Evolutionary conservation across 2,113 vertebrate species (phyloP).

Genomic region (Saimiri boliviensis): DNA sequence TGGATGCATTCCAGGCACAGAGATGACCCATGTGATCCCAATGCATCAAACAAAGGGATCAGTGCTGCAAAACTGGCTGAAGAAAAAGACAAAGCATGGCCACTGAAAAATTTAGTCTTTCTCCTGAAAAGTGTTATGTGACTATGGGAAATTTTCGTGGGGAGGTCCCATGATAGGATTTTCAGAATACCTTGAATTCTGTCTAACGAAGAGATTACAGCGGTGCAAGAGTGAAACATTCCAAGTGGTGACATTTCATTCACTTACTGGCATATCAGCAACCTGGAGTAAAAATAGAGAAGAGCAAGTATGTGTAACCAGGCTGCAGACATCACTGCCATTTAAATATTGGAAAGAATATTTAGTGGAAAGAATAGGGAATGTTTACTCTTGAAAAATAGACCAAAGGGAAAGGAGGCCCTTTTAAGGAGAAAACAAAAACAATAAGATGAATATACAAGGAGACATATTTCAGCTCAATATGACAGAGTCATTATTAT

Average conservation of each 20-base stretch:
- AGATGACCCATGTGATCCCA: no score
- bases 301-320: background rate
- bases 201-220: background rate
- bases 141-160: background rate
- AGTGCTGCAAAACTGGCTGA: background rate
- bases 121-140: background rate
- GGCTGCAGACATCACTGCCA: background rate
- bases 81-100: background rate
- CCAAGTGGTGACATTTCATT: background rate
- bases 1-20: background rate
- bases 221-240: background rate
- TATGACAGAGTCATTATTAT: background rate
- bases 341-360: background rate
- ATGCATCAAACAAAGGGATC: background rate
- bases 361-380: background rate
- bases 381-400: background rate
- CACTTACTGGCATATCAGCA: background rate
- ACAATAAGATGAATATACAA: background rate
- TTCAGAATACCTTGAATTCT: background rate
- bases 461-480: background rate
- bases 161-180: background rate
- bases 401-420: background rate
- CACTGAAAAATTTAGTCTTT: background rate
- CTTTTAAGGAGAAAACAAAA: background rate
- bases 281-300: background rate